Percentiles rank a stretch among this genome's conserved stretches.
Conservation (phyloP, 92 coral and sea anemone genomes). For the Porites evermanni region DNA sequence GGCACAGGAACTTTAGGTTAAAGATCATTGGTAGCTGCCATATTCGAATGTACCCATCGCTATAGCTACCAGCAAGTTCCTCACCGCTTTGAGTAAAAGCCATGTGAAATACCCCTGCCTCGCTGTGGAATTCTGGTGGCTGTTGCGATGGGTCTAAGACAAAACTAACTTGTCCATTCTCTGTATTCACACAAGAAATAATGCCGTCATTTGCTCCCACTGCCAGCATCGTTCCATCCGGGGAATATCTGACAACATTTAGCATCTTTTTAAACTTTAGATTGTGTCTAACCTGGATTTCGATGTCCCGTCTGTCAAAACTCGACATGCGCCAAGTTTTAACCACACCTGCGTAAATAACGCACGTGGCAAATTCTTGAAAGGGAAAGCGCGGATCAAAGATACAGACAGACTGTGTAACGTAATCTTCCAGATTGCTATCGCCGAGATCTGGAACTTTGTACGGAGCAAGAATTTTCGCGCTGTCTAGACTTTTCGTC, state of each 20-base stretch:
- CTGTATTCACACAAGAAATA: constrained; percentile 56
- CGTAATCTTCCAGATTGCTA: constrained; percentile 29
- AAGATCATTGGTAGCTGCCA: constrained; percentile 67
- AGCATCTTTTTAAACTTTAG: constrained; percentile 45
- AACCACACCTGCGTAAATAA: constrained; percentile 61
- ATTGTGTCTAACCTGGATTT: constrained; percentile 3
- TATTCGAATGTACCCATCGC: constrained; percentile 70
- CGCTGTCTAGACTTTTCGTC: constrained; percentile 38
- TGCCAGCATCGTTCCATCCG: constrained; percentile 63
- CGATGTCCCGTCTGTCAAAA: not conserved
- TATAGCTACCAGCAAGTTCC: constrained; percentile 70
- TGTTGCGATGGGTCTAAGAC: constrained; percentile 56
- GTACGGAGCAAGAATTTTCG: constrained; percentile 42
- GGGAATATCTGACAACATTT: constrained; percentile 66
- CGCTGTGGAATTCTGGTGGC: constrained; percentile 62
- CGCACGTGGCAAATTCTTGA: constrained; percentile 64
- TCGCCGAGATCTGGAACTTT: constrained; percentile 22
- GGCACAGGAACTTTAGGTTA: constrained; percentile 54
- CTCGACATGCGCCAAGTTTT: constrained; percentile 53
- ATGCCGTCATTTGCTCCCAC: constrained; percentile 67
- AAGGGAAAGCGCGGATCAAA: constrained; percentile 71
- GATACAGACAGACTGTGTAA: constrained; percentile 45
- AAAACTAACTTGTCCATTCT: constrained; percentile 56
- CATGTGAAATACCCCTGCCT: constrained; percentile 62
- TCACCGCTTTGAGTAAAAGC: constrained; percentile 71